A percentile compares a stretch with the other conserved stretches of the same genome.
These are phyloP conservation scores for Xiphorhynchus erythropygius DNA, from an alignment of 2,797 vertebrate genomes.

Conservation along the genomic window DNA sequence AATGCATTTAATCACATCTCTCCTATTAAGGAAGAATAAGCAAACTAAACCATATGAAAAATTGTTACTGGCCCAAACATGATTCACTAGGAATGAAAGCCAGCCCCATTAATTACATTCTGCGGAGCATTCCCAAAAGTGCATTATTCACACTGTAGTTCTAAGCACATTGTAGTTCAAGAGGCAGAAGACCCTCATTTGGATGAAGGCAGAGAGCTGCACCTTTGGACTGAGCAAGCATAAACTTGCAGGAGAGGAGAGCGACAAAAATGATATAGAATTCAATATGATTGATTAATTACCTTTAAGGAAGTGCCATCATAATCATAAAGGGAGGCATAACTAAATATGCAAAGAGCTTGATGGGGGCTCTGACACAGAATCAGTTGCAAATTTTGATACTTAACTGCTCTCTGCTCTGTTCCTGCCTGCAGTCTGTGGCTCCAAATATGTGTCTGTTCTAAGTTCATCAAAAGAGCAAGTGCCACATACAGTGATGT, in stretches of 20 bases:
- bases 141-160: background rate
- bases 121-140: background rate
- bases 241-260: background rate
- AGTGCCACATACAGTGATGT: background rate
- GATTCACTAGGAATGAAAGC: conserved; percentile 1
- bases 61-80: background rate
- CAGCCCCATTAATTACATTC: background rate
- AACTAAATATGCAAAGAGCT: background rate
- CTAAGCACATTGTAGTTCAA: background rate
- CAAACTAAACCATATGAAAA: background rate
- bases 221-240: background rate
- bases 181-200: background rate
- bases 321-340: background rate
- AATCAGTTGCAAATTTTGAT: background rate
- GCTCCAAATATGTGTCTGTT: background rate
- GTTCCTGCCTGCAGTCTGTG: background rate
- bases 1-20: background rate
- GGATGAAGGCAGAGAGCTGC: background rate
- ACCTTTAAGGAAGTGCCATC: background rate
- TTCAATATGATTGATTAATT: background rate
- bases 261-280: background rate
- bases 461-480: background rate
- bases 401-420: background rate
- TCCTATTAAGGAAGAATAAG: background rate
- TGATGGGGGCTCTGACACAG: accelerated